Conservation (phyloP, 2,888 invertebrate genomes). For the Boloria selene region DNA sequence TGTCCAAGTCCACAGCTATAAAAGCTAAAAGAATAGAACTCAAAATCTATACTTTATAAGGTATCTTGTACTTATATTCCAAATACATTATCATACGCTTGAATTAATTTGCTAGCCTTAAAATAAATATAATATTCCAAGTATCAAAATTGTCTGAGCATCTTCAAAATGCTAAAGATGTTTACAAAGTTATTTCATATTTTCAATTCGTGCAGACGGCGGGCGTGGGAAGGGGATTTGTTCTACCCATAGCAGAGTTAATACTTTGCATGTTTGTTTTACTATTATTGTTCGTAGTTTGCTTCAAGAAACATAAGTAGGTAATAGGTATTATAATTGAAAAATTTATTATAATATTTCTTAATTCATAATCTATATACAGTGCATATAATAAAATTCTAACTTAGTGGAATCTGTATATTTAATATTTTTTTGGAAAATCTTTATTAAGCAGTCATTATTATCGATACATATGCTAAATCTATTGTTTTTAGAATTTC, state of each 20-base stretch:
- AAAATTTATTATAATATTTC: no score
- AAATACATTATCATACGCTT: neutral
- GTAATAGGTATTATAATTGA: slow-evolving; percentile 5
- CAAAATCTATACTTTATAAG: no score
- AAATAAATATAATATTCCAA: slow-evolving; percentile 35
- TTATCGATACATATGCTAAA: no score
- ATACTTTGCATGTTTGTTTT: slow-evolving; percentile 29
- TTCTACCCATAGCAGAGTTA: slow-evolving; percentile 41
- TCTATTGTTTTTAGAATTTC: no score
- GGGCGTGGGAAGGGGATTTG: slow-evolving; percentile 66
- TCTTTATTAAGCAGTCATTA: no score
- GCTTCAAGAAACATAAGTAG: slow-evolving; percentile 7
- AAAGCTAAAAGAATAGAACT: no score
- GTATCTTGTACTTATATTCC: neutral
- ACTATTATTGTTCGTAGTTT: slow-evolving; percentile 24
- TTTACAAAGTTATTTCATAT: slow-evolving; percentile 80
- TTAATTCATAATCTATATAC: no score
- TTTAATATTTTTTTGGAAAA: no score
- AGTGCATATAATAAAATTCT: no score
- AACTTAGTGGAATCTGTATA: no score
- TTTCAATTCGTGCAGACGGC: slow-evolving; percentile 75
- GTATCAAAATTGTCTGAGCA: slow-evolving; percentile 53
- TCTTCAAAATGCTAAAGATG: slow-evolving; percentile 59
- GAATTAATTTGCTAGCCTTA: neutral
- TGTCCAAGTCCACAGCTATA: no score